Base-by-base conservation (phyloP, 2,888 invertebrate genomes). In the Keiferia lycopersicella region DNA sequence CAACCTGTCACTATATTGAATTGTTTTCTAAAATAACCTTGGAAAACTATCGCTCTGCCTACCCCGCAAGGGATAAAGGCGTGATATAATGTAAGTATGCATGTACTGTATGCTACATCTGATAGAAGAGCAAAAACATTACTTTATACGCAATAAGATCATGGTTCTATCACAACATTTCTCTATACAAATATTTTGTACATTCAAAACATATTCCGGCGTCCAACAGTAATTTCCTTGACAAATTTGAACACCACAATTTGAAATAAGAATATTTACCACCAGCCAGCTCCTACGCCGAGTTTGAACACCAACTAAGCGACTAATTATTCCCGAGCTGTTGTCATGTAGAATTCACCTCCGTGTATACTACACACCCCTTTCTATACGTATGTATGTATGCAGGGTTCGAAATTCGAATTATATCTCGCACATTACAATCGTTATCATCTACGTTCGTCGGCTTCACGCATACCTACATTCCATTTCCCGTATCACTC, bases 401-500 rank as follows among this genome's bases (percentile, higher is more conserved):
- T 20, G 53, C 39, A 39, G 38, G 62, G 53, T 64, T 69, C 69
- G 69, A 74, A 76, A 38, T 64, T 69, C 69, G 69, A 74, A 76
- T 79, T 78, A 77, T 79, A 78, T 77, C 77, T 74, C 73, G 65
- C 69, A 72, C 76, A 77, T 77, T 78, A 78, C 79, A 74, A 74
- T 73, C 78, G 78, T 80, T 83, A 82, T 81, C 80, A 78, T 76
- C 71, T 71, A 72, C 63, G 62, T 50, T 62, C 61, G 61, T 61
- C 66, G 58, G 61, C 65, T 66, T 71, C 72, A 71, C 74, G 73
- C 69, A 78, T 78, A 80, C 78, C 77, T 78, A 77, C 77, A 74
- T 77, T 74, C 73, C 76, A 70, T 75, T 77, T 74, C 73, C 73
- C 73, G 69, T 67, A 57, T 61, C 67, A 65, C 65, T 41, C 61